Evolutionary conservation across 2,797 vertebrate species (phyloP).

Genomic region (Brachyalestes nurse): DNA sequence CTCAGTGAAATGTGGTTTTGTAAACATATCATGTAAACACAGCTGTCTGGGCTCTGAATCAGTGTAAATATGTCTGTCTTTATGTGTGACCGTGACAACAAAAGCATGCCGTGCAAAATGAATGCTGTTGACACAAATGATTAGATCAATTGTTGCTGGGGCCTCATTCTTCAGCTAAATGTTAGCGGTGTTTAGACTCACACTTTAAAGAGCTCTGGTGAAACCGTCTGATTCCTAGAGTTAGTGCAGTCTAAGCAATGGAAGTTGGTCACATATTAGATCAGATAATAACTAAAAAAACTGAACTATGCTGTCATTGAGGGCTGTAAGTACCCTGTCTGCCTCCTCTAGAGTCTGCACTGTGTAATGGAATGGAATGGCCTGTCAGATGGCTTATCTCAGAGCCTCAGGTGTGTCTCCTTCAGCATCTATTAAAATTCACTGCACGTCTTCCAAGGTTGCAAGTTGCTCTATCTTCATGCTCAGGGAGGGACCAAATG

Average conservation of each 20-base stretch:
- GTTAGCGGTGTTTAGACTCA: neutral
- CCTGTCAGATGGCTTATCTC: constrained; percentile 2
- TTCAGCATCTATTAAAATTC: neutral
- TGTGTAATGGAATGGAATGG: neutral
- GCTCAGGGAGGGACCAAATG: neutral
- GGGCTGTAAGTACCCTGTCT: no score
- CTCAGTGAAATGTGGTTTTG: neutral
- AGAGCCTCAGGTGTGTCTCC: neutral
- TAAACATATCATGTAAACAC: constrained; percentile 7
- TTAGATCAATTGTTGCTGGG: neutral
- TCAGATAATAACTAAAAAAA: no score
- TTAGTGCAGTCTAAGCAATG: no score
- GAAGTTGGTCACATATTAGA: no score
- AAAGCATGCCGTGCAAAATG: neutral
- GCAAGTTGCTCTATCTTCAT: neutral
- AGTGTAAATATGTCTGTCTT: neutral
- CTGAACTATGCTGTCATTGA: no score
- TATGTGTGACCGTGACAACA: neutral
- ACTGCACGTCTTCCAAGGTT: constrained; percentile 6
- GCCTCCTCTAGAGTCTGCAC: no score
- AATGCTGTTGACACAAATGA: neutral
- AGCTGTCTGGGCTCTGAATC: constrained; percentile 8
- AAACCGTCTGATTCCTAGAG: no score
- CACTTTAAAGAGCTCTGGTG: no score
- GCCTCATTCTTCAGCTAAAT: neutral